Evolutionary conservation across 2,888 invertebrate species (phyloP).

Genomic region (Calliphora vomitoria): DNA sequence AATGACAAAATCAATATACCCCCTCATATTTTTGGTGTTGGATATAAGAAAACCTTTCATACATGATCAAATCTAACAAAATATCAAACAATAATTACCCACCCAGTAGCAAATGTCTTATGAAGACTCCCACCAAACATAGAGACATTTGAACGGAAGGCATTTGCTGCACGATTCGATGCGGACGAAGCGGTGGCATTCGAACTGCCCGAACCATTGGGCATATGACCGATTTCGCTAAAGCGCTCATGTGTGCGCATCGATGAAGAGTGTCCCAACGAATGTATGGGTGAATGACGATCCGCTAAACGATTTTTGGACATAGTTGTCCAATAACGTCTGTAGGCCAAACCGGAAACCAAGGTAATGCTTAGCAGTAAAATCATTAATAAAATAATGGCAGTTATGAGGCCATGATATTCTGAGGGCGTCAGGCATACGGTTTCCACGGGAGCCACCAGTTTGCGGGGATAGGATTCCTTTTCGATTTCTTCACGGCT

Average conservation of each 20-base stretch:
- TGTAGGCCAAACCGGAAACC: conserved; percentile 91
- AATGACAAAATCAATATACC: too few relatives aligned
- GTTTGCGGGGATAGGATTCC: conserved; percentile 87
- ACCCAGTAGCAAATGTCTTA: conserved; percentile 89
- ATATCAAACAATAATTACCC: conserved; percentile 73
- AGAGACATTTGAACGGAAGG: conserved; percentile 85
- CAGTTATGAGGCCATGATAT: conserved; percentile 93
- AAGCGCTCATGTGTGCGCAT: conserved; percentile 85
- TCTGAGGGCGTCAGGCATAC: conserved; percentile 93
- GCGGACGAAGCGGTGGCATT: conserved; percentile 77
- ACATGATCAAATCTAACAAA: neutral
- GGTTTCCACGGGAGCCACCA: conserved; percentile 88
- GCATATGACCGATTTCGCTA: conserved; percentile 83
- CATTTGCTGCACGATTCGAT: conserved; percentile 79
- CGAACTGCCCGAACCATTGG: conserved; percentile 79
- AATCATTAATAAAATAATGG: conserved; percentile 90
- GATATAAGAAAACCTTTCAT: too few relatives aligned
- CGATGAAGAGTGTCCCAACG: conserved; percentile 83
- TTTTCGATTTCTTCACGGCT: conserved; percentile 90
- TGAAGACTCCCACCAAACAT: conserved; percentile 89
- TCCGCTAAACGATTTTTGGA: conserved; percentile 88
- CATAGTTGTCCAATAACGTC: conserved; percentile 91
- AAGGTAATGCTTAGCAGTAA: conserved; percentile 90
- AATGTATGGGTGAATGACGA: conserved; percentile 85
- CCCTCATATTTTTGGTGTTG: too few relatives aligned